Evolutionary conservation across 2,888 invertebrate species (phyloP), one percentile per base, ranked within the genome.

Genomic region (Apamea crenata): DNA sequence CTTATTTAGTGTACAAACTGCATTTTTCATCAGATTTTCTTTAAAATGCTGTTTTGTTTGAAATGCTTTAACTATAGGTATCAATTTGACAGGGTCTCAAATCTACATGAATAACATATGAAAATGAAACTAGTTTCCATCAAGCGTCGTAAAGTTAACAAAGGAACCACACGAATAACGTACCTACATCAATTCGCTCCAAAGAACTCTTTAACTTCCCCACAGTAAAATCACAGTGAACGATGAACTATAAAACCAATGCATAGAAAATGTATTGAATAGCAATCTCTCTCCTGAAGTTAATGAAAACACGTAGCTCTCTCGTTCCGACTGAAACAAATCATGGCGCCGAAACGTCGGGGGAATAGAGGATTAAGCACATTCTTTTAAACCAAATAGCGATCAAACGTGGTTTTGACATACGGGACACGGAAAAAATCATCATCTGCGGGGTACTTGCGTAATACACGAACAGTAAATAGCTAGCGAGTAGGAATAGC

Each of bases 221-320:
- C 10, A 29, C 70, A 67, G 32, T 84, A 70, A 84, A 87, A 87
- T 85, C 77, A 74, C 74, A 84, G 56, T 61, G 74, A 83, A 83
- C 68, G 40, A 44, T 65, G 59, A 73, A 78, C 78, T 68, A 82
- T 87, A 87, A 88, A 88, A 76, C 68, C 86, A 78, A 80, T 85
- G 77, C 84, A 82, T 87, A 76, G 84, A 78, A 75, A 77, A 87
- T 77, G 77, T 85, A 89, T 82, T 81, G 89, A 83, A 81, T 66
- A 74, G 76, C 88, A 74, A 85, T 84, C 74, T 56, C 68, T 29
- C 53, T 47, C 18, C 71, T 47, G 72, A 70, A 84, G 50, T 73
- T 84, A 89, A 88, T 89, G 88, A 85, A 87, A 89, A 85, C 89
- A 88, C 88, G 87, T 88, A 87, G 75, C 44, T 66, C 63, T 71